Base-by-base conservation (phyloP, 2,797 vertebrate species). In the Channallabes apus region DNA sequence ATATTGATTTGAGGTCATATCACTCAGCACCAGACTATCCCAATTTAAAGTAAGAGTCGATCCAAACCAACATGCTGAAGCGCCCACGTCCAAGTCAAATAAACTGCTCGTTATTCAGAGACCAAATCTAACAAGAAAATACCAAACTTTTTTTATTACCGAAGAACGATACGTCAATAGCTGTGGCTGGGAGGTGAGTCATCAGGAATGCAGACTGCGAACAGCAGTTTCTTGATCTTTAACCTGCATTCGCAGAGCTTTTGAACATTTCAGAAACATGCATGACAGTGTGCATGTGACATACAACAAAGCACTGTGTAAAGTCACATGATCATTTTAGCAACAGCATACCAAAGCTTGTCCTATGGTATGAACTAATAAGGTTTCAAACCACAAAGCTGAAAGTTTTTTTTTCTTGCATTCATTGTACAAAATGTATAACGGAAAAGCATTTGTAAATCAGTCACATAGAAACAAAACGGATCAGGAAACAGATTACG, bases 281-380 rank as follows among this genome's bases (percentile, higher is more conserved):
- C 4, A 7, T 20, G 27, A 76, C n/a, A 38, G 18, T 29, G n/a
- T 11, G 18, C 17, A 35, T 56, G 46, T 54, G 72, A 17, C 72
- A 56, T 9, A 18, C n/a, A 75, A 54, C 15, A 76, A 29, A 12
- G 56, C 27, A 77, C 54, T 11, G 3, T 29, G 18, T 22, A 59
- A 59, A 9, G 75, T 77, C 75, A 59, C 51, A 11, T 76, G 73
- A 76, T 58, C 22, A 5, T 58, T 76, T 61, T 79, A 61, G 58
- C 12, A 20, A 62, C 9, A 9, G 27, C 14, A 62, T 41, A 46
- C 77, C 32, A 41, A 79, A 17, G 22, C 56, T 62, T 6, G 61
- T 62, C 76, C 62, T n/a, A 56, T 78, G 32, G 4, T 14, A 78
- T 78, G 76, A 29, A 46, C 72, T 75, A 27, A 54, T 15, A 62